These are phyloP conservation scores for Thomomys bottae DNA, from an alignment of 2,113 vertebrate genomes.

Conservation along the genomic window DNA sequence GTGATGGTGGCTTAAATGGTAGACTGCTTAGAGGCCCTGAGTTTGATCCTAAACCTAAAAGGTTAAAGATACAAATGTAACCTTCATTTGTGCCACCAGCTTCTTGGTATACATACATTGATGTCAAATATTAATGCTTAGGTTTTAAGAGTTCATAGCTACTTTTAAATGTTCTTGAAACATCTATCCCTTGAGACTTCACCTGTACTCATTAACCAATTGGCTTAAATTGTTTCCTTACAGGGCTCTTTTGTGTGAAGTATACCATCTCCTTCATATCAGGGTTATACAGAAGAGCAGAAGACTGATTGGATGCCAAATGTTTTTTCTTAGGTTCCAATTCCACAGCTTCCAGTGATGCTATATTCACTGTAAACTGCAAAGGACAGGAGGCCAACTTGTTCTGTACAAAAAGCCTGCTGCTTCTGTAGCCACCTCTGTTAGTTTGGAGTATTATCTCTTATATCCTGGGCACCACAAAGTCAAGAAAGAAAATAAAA, in stretches of 20 bases:
- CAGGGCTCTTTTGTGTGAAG: neutral
- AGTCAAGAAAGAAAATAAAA: neutral
- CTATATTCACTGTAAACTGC: neutral
- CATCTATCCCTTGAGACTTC: neutral
- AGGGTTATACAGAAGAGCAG: neutral
- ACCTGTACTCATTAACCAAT: neutral
- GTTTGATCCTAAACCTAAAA: neutral
- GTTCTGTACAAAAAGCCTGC: neutral
- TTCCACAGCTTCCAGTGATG: neutral
- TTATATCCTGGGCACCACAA: neutral
- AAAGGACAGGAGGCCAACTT: neutral
- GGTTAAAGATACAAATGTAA: neutral
- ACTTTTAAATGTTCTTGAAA: neutral
- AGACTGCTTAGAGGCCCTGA: too few species aligned
- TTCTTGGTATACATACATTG: neutral
- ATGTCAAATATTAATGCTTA: neutral
- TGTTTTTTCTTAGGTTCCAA: neutral
- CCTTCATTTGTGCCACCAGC: neutral
- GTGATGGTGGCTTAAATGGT: too few species aligned
- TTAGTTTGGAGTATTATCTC: neutral
- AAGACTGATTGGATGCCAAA: neutral
- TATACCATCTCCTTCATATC: neutral
- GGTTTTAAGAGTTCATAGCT: neutral
- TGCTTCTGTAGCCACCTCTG: conserved; percentile 11
- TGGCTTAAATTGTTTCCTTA: neutral